These are phyloP conservation scores for Deilephila porcellus DNA, from an alignment of 2,888 invertebrate genomes.

Conservation along the genomic window DNA sequence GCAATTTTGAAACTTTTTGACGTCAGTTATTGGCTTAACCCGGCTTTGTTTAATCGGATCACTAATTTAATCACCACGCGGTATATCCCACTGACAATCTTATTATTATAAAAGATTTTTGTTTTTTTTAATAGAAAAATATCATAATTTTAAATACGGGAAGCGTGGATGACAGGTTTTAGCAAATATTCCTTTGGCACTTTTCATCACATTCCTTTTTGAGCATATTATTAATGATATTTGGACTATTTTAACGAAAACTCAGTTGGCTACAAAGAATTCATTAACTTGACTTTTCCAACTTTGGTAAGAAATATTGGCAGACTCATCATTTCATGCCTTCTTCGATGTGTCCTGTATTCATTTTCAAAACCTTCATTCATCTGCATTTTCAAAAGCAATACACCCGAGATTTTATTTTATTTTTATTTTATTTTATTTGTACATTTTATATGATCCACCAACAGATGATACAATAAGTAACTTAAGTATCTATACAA, in stretches of 20 bases:
- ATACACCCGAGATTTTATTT: too few species aligned
- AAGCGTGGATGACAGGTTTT: not conserved
- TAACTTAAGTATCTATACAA: too few species aligned
- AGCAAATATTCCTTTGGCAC: not conserved
- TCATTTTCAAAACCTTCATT: too few species aligned
- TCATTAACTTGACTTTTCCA: not conserved
- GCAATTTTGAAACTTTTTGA: conserved; percentile 9
- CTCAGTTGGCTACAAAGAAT: not conserved
- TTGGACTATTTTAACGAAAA: too few species aligned
- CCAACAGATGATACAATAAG: too few species aligned
- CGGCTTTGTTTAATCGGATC: not conserved
- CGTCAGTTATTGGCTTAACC: not conserved
- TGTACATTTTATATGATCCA: too few species aligned
- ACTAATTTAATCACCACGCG: not conserved
- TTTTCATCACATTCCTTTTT: not conserved
- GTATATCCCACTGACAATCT: not conserved
- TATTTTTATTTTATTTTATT: too few species aligned
- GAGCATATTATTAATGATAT: conserved; percentile 1
- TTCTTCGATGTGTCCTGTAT: too few species aligned
- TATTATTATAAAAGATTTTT: not conserved
- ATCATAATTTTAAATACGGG: not conserved
- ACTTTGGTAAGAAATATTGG: too few species aligned
- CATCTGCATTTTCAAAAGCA: too few species aligned
- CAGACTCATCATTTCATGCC: too few species aligned
- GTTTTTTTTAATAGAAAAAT: not conserved